Conservation (phyloP, 2,797 vertebrate species). For the Tiaroga cobitis region DNA sequence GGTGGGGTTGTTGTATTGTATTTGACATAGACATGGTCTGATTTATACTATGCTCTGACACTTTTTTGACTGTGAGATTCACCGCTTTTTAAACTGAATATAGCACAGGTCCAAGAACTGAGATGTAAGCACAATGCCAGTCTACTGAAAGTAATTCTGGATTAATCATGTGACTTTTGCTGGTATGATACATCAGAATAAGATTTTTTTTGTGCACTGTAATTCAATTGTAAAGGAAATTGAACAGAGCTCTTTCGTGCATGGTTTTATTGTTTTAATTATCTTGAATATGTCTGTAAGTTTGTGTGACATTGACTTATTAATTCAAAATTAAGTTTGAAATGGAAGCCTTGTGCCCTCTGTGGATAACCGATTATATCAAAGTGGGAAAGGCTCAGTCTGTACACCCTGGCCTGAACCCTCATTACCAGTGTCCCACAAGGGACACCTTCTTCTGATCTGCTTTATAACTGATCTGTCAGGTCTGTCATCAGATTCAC, state of each 20-base stretch:
- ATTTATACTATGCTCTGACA: conserved; percentile 35
- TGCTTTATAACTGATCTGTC: neutral
- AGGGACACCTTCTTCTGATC: neutral
- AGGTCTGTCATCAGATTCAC: neutral
- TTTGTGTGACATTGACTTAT: conserved; percentile 41
- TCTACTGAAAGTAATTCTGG: neutral
- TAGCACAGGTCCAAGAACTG: neutral
- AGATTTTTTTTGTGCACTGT: neutral
- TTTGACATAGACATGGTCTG: conserved; percentile 52
- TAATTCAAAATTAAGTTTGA: conserved; percentile 26
- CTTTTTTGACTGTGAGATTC: conserved; percentile 33
- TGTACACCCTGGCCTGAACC: neutral
- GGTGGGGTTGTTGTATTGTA: conserved; percentile 32
- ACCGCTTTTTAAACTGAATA: conserved; percentile 1
- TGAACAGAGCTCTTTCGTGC: neutral
- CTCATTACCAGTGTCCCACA: conserved; percentile 5
- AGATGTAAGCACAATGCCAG: neutral
- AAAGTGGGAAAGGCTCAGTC: neutral
- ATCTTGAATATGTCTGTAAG: neutral
- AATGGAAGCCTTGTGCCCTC: neutral
- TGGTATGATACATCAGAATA: neutral
- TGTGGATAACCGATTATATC: neutral
- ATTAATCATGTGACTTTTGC: neutral
- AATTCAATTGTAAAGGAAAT: neutral
- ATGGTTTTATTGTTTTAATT: conserved; percentile 11